Evolutionary conservation across 1,140 invertebrate genomes (phyloP).

Genomic region (Calliphora vicina): DNA sequence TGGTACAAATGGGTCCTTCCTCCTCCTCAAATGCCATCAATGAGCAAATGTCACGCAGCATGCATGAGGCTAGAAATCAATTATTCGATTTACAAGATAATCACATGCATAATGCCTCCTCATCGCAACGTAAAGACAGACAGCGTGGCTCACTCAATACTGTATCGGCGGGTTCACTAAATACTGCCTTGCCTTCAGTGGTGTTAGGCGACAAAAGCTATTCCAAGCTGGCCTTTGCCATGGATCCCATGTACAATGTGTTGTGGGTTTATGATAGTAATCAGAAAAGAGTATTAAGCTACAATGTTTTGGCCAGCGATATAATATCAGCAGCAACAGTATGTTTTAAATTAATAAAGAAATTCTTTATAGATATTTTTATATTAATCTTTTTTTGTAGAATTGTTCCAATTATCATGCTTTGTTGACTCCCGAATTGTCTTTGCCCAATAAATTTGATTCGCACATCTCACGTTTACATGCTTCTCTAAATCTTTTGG

Average conservation of each 20-base stretch:
- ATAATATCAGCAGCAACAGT: constrained; percentile 54
- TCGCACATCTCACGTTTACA: constrained; percentile 79
- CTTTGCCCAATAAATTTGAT: constrained; percentile 75
- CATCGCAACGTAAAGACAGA: constrained; percentile 36
- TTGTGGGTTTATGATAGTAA: constrained; percentile 83
- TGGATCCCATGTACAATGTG: constrained; percentile 89
- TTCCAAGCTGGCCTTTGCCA: constrained; percentile 57
- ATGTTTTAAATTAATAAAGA: constrained; percentile 26
- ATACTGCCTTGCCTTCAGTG: background rate
- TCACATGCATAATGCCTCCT: constrained; percentile 26
- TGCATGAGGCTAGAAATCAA: constrained; percentile 60
- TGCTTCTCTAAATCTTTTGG: constrained; percentile 87
- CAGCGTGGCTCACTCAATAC: constrained; percentile 11
- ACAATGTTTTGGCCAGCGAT: constrained; percentile 82
- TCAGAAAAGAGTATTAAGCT: constrained; percentile 78
- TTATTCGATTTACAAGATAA: constrained; percentile 57
- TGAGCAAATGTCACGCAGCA: constrained; percentile 62
- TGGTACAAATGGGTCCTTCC: constrained; percentile 42
- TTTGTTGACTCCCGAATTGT: constrained; percentile 70
- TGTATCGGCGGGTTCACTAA: background rate
- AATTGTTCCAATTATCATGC: constrained; percentile 56
- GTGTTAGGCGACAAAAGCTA: constrained; percentile 45
- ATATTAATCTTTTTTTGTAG: constrained; percentile 39
- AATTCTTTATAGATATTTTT: background rate
- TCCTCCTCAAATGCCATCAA: constrained; percentile 45